Conservation (phyloP, 1,140 invertebrate species). For the Paracyclopina nana region DNA sequence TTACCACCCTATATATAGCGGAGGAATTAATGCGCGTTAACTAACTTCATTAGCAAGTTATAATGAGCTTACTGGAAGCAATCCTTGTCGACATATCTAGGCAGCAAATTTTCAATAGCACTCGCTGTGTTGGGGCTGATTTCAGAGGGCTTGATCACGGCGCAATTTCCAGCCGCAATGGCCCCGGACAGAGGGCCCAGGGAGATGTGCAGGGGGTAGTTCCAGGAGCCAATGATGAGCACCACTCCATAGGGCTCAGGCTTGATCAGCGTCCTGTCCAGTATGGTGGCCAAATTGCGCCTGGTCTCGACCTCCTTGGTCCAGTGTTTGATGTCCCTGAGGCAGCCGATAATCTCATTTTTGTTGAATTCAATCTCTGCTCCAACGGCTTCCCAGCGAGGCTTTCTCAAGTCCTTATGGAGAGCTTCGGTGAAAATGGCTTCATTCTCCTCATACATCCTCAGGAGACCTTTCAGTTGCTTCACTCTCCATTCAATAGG, state of each 20-base stretch:
- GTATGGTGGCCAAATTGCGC: neutral
- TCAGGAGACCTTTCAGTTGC: constrained; percentile 49
- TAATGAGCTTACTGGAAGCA: too few relatives aligned
- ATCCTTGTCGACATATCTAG: neutral
- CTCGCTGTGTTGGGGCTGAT: constrained; percentile 43
- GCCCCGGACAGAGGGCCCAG: constrained; percentile 57
- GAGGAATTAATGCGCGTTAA: too few relatives aligned
- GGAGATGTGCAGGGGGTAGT: constrained; percentile 77
- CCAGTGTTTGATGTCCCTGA: neutral
- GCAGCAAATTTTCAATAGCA: neutral
- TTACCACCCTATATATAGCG: constrained; percentile 34
- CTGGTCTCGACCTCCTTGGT: neutral
- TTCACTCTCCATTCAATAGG: constrained; percentile 32
- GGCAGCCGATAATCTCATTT: neutral
- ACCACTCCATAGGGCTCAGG: constrained; percentile 60
- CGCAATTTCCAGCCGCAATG: constrained; percentile 83
- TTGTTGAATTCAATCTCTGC: neutral
- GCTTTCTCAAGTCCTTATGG: constrained; percentile 53
- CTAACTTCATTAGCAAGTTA: too few relatives aligned
- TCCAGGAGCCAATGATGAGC: constrained; percentile 86
- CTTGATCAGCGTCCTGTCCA: neutral
- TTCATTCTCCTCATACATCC: constrained; percentile 57
- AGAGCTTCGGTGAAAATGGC: constrained; percentile 48
- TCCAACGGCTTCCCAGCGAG: constrained; percentile 19
- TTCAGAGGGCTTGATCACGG: constrained; percentile 88